Base-by-base conservation (phyloP, 53 echinoderm and acorn worm genomes). In the Mesocentrotus franciscanus region DNA sequence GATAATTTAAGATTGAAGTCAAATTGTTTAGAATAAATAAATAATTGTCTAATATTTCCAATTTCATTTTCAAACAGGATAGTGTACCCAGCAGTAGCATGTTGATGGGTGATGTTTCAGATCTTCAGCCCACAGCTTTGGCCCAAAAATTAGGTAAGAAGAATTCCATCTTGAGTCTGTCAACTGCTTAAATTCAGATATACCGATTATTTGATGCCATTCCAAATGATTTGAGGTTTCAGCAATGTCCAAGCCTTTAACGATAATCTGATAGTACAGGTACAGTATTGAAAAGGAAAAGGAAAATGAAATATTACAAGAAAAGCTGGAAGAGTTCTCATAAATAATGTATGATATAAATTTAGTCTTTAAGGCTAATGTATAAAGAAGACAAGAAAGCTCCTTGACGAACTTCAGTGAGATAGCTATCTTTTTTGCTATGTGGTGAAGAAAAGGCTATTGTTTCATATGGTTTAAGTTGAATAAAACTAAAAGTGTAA, bases 81-180 rank as follows among this genome's bases (percentile, higher is more conserved):
- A 95, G 70, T 60, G 95, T 96, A 58, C 97, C 98, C 36, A 96
- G 97, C 62, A 64, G 95, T 89, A 87, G 97, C 90, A 90, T 96
- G 94, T 89, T 99, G 93, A 79, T 99, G 90, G 99, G 99, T 56
- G 98, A 98, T 62, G 97, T 90, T 49, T 68, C 98, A 56, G 97
- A 99, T 39, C 76, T 96, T 10, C 95, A 96, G 14, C 97, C 99
- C 70, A 95, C 83, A 10, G n/a, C 95, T 42, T 59, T 99, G 83
- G 98, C 97, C 11, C 97, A 99, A 96, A 99, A 97, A 97, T 85
- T 99, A 79, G 97, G 99, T 99, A 90, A 96, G 98, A 26, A 49
- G 16, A 6, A 81, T 81, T 81, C 42, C 18, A 42, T 78, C 36
- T 33, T 8, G 20, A 42, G 39, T 81, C 42, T 81, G 14, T 36